Conservation (phyloP, 1,140 invertebrate species). For the Philopotamus ludificatus region DNA sequence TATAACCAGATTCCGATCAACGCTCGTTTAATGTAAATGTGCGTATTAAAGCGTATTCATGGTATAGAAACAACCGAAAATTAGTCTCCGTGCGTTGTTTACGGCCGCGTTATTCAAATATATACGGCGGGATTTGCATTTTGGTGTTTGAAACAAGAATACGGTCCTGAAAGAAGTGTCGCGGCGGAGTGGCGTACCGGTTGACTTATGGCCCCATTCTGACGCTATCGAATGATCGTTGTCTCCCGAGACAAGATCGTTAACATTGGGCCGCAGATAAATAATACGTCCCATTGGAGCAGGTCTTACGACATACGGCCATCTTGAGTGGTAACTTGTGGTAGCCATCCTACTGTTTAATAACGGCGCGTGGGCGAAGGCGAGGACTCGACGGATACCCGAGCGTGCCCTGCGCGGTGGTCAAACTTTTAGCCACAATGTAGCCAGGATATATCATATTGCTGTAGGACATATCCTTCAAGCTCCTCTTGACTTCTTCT, state of each 20-base stretch:
- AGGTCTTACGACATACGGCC: conserved; percentile 8
- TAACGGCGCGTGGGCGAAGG: conserved; percentile 27
- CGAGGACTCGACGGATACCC: background rate
- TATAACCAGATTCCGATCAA: no score
- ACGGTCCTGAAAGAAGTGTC: background rate
- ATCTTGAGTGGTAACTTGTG: conserved; percentile 30
- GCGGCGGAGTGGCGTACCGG: background rate
- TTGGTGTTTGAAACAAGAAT: no score
- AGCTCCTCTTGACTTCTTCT: no score
- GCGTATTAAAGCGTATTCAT: no score
- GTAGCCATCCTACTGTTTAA: conserved; percentile 39
- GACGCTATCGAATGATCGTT: conserved; percentile 27
- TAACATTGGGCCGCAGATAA: conserved; percentile 28
- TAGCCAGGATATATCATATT: background rate
- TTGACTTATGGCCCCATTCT: conserved; percentile 26
- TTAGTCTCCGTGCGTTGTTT: no score
- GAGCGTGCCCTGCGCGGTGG: background rate
- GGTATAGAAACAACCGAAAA: no score
- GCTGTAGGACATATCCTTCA: no score
- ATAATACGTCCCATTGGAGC: conserved; percentile 28
- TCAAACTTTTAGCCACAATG: background rate
- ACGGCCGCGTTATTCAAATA: no score
- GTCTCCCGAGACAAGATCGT: conserved; percentile 27
- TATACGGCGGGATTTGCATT: no score
- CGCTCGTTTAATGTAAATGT: no score